Base-by-base conservation (phyloP, 2,113 vertebrate species). In the Nibea albiflora region DNA sequence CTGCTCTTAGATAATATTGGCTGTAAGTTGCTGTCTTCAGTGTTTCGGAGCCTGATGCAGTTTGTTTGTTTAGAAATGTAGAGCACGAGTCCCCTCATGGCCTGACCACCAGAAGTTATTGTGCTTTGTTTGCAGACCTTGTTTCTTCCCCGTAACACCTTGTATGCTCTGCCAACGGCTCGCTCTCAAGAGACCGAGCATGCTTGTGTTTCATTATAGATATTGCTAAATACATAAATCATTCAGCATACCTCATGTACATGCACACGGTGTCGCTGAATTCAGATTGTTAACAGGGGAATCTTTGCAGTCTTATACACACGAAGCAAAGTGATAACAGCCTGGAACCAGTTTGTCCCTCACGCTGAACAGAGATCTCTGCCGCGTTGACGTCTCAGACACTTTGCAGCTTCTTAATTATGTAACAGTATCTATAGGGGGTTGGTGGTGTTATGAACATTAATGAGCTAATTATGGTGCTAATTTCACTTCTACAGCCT, bases 351-450 rank as follows among this genome's bases (percentile, higher is more conserved):
- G 26, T 81, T 26, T 26, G 24, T 26, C 24, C 4, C 39, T 76
- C 6, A 14, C 85, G 28, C 61, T 66, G 31, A 72, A 53, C 20
- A 22, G 53, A 73, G 39, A 69, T 58, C 56, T 80, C 47, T 80
- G 20, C 20, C 5, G 44, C 24, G 56, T 47, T 62, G 39, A 58
- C 4, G 39, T 52, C 66, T 68, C 57, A 58, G 52, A 61, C 15
- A 24, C 35, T 31, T 42, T 42, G 42, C 9, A 53, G 31, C 61
- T 73, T 83, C n/a, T 71, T 80, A 80, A 70, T 89, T 66, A 77
- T 67, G 44, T 69, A 80, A 47, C 26, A 1, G 1, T 42, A 22
- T 70, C 73, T 53, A 17, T n/a, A 22, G 53, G 70, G 63, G 67
- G 17, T 11, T 14, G 28, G 60, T 39, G 49, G 64, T 49, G 24